phyloP scores from a whole-genome alignment of 2,113 vertebrate genomes.

The Bambusicola thoracicus region DNA sequence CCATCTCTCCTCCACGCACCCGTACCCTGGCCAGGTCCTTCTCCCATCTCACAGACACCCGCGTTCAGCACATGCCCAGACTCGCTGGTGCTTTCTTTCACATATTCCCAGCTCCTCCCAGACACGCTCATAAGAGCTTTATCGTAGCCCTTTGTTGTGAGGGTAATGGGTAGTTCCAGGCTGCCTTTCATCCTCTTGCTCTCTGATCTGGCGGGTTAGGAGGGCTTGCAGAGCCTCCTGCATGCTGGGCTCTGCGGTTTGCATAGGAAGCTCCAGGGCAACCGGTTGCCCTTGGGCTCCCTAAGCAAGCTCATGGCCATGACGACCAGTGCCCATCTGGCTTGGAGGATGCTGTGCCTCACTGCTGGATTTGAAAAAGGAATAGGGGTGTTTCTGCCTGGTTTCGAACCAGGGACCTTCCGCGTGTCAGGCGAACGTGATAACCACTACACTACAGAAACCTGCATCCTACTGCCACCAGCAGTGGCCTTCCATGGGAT shows the following conservation, averaged over 20 bases:
- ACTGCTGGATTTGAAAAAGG: background rate
- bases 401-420: constrained; percentile 67
- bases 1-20: background rate
- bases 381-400: background rate
- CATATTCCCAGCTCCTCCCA: constrained; percentile 69
- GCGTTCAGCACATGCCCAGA: background rate
- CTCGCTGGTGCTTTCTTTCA: constrained; percentile 52
- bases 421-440: constrained; percentile 48
- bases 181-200: constrained; percentile 66
- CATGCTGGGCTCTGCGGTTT: background rate
- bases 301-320: background rate
- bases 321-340: background rate
- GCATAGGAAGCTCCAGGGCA: background rate
- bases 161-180: constrained; percentile 67
- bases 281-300: background rate
- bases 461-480: fast-evolving
- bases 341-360: background rate
- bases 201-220: constrained; percentile 46
- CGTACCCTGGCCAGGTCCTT: background rate
- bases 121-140: constrained; percentile 67
- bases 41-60: constrained; percentile 32
- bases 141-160: constrained; percentile 71
- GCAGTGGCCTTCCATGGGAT: fast-evolving
- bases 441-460: constrained; percentile 71
- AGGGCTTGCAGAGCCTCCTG: constrained; percentile 25